These are phyloP conservation scores for Lepidochrysops patricia DNA, from an alignment of 2,888 invertebrate species.

Conservation along the genomic window DNA sequence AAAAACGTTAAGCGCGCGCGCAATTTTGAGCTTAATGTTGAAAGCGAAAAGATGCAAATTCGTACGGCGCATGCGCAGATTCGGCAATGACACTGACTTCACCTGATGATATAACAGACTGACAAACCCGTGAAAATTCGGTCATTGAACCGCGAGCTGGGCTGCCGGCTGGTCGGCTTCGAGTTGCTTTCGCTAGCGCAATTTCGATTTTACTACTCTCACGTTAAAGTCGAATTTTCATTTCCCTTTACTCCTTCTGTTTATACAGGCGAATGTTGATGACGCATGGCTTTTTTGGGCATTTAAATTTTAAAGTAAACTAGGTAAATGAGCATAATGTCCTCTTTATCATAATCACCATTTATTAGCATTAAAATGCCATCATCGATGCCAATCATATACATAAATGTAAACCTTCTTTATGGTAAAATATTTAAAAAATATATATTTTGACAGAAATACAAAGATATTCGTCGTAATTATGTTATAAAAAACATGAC, in stretches of 20 bases:
- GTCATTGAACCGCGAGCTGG: conserved; percentile 66
- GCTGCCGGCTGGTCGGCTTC: conserved; percentile 45
- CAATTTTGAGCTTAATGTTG: conserved; percentile 43
- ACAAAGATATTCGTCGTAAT: too few relatives aligned
- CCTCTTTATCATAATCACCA: not conserved
- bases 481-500: too few relatives aligned
- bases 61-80: conserved; percentile 45
- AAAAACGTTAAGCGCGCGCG: conserved; percentile 29
- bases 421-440: too few relatives aligned
- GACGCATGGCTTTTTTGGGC: conserved; percentile 33
- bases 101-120: conserved; percentile 73
- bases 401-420: not conserved
- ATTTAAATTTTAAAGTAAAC: conserved; percentile 23
- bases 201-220: conserved; percentile 50
- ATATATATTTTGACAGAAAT: too few relatives aligned
- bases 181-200: conserved; percentile 55
- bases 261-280: conserved; percentile 43
- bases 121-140: conserved; percentile 75
- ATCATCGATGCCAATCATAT: too few relatives aligned
- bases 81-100: conserved; percentile 75
- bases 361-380: too few relatives aligned
- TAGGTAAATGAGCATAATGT: not conserved
- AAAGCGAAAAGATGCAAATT: conserved; percentile 51
- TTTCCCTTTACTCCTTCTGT: conserved; percentile 31
- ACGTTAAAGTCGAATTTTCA: conserved; percentile 51